phyloP scores from a whole-genome alignment of 2,113 vertebrate species.

The Solea senegalensis region DNA sequence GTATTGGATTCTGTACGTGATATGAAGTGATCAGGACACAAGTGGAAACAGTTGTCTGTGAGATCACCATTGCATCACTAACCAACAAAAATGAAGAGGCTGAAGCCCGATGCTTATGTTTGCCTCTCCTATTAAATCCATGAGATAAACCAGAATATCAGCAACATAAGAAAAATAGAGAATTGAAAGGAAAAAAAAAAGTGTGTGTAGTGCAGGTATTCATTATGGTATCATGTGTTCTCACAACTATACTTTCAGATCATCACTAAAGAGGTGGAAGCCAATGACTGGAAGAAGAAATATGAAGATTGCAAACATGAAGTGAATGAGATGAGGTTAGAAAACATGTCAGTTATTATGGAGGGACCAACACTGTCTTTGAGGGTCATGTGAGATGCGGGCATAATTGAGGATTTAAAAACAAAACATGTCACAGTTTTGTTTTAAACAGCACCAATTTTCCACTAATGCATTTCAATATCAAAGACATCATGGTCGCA shows the following conservation, averaged over 20 bases:
- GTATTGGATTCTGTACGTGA: too few species aligned
- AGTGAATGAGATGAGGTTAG: constrained; percentile 94
- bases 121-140: too few species aligned
- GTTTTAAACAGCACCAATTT: background rate
- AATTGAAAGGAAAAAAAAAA: background rate
- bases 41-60: too few species aligned
- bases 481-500: too few species aligned
- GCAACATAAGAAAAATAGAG: too few species aligned
- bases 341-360: background rate
- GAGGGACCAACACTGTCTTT: background rate
- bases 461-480: background rate
- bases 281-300: constrained; percentile 91
- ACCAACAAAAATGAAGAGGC: too few species aligned
- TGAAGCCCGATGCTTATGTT: too few species aligned
- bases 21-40: too few species aligned
- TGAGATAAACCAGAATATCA: too few species aligned
- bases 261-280: constrained; percentile 93
- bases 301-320: constrained; percentile 90
- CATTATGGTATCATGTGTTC: background rate
- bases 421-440: background rate
- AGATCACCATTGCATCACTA: too few species aligned
- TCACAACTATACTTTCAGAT: constrained; percentile 81
- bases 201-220: constrained; percentile 2
- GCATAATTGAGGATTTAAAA: too few species aligned
- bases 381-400: too few species aligned